phyloP scores from a whole-genome alignment of 2,113 vertebrate genomes.

The crab-eating macaque (Macaca fascicularis) region DNA sequence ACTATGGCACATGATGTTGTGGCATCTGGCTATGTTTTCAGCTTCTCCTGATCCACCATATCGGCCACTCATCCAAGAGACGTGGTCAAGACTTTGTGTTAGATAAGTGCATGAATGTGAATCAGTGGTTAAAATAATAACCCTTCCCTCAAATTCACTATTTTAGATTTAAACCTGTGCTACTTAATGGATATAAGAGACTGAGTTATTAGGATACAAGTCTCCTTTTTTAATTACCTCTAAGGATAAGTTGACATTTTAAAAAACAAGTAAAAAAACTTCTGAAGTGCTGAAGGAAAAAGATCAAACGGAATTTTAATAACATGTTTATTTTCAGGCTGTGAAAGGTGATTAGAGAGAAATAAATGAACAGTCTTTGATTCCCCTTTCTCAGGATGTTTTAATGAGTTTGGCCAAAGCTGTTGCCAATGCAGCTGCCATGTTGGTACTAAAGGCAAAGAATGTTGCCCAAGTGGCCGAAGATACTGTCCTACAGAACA shows the following conservation, averaged over 20 bases:
- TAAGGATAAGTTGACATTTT: neutral
- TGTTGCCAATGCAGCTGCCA: conserved; percentile 98
- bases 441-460: conserved; percentile 98
- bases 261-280: neutral
- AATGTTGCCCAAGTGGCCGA: conserved; percentile 98
- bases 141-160: neutral
- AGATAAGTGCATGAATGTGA: neutral
- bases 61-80: neutral
- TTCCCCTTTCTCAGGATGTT: conserved; percentile 88
- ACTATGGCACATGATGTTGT: neutral
- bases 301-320: conserved; percentile 13
- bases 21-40: neutral
- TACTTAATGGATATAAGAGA: neutral
- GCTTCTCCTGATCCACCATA: neutral
- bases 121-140: conserved; percentile 17
- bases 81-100: neutral
- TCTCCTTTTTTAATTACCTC: neutral
- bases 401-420: conserved; percentile 99
- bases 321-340: neutral
- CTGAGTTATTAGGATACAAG: neutral
- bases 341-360: neutral
- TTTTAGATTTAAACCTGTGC: neutral
- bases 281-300: neutral
- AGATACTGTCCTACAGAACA: conserved; percentile 95
- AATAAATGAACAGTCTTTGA: neutral